A percentile compares a stretch with the other conserved stretches of the same genome.
Evolutionary conservation across 2,113 vertebrate genomes (phyloP).

Genomic region (Trichechus manatus): DNA sequence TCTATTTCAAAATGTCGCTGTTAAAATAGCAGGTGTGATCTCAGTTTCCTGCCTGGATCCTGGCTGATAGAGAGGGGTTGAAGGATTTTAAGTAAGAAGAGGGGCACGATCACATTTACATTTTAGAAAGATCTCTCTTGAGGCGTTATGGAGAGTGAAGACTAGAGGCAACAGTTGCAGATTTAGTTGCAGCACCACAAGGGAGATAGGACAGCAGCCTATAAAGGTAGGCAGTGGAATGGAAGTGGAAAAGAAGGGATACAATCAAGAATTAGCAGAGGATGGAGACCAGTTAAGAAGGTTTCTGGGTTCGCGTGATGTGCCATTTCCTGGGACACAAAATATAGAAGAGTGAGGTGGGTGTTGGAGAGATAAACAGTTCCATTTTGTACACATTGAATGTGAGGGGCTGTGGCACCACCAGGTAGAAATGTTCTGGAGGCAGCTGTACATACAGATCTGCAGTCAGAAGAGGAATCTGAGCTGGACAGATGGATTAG

Average conservation of each 20-base stretch:
- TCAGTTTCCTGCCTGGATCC: not conserved
- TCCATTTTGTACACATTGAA: not conserved
- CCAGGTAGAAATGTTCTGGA: not conserved
- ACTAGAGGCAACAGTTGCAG: not conserved
- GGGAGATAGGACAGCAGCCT: not conserved
- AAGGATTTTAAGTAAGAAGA: not conserved
- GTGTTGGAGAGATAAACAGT: not conserved
- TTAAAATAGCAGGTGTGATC: not conserved
- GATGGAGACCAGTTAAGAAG: not conserved
- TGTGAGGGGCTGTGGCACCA: not conserved
- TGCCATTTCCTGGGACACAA: not conserved
- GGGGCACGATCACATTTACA: not conserved
- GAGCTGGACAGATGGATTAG: not conserved
- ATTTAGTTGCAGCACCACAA: too few species aligned
- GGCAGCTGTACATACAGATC: not conserved
- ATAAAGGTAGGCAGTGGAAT: accelerated
- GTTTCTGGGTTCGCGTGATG: not conserved
- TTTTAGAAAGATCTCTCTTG: not conserved
- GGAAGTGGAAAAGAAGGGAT: not conserved
- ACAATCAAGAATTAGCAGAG: not conserved
- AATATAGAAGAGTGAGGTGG: not conserved
- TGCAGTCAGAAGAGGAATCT: not conserved
- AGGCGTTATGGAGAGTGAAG: not conserved
- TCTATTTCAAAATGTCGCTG: not conserved
- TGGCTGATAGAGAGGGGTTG: not conserved